Percentiles rank a stretch among this genome's conserved stretches.
Conservation (phyloP, 1,140 invertebrate species). For the Stenopsyche tienmushanensis region DNA sequence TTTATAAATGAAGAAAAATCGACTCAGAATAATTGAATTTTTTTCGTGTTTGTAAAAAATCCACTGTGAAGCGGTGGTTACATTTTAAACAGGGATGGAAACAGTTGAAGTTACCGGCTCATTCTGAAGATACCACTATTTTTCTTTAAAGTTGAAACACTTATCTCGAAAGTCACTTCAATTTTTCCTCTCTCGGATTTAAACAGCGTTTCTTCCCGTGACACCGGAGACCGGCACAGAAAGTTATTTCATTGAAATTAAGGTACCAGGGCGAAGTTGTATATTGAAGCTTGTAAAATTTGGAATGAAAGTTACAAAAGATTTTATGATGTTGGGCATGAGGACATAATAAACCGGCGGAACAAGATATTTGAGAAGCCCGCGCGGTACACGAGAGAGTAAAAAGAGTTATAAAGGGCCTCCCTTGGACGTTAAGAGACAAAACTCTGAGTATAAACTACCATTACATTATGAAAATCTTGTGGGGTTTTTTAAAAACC, state of each 20-base stretch:
- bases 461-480: background rate
- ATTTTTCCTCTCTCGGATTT: no score
- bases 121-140: no score
- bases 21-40: no score
- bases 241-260: constrained; percentile 1
- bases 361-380: background rate
- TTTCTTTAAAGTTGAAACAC: no score
- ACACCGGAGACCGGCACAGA: no score
- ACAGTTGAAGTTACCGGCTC: no score
- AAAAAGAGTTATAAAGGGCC: constrained; percentile 7
- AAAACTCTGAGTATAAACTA: background rate
- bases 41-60: no score
- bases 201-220: no score
- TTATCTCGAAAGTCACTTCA: no score
- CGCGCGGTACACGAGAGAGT: background rate
- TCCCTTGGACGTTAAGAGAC: background rate
- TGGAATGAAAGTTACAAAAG: background rate
- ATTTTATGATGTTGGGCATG: background rate
- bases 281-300: background rate
- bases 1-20: no score
- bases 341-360: background rate
- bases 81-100: no score
- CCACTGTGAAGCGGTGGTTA: no score
- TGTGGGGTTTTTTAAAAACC: background rate
- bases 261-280: background rate